Conservation (phyloP, 2,797 vertebrate genomes). For the Parotocinclus haroldoi region DNA sequence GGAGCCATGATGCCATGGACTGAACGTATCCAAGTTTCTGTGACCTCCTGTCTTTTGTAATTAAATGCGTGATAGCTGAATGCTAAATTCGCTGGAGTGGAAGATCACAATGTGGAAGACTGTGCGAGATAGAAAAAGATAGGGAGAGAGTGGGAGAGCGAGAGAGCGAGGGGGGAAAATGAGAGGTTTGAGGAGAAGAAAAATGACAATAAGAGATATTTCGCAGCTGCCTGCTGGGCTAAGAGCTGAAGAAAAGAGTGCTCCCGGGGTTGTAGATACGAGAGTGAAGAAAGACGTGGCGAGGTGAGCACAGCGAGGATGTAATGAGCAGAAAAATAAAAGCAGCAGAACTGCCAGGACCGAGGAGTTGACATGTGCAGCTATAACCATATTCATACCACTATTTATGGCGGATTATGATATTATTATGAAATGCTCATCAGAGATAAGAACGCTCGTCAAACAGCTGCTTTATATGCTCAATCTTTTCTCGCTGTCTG, state of each 20-base stretch:
- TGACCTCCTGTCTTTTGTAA: background rate
- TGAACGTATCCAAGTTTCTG: background rate
- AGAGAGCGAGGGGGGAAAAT: background rate
- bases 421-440: too few species aligned
- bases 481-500: too few species aligned
- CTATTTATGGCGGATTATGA: too few species aligned
- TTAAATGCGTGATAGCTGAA: conserved; percentile 1
- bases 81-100: conserved; percentile 5
- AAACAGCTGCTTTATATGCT: too few species aligned
- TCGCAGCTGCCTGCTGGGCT: background rate
- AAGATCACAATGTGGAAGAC: background rate
- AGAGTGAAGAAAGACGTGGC: background rate
- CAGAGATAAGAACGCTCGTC: too few species aligned
- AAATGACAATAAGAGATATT: background rate
- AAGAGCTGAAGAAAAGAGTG: background rate
- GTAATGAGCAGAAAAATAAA: background rate
- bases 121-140: background rate
- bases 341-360: background rate
- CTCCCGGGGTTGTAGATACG: background rate
- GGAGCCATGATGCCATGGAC: too few species aligned
- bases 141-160: background rate
- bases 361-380: background rate
- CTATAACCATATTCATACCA: background rate
- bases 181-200: background rate
- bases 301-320: conserved; percentile 2